Evolutionary conservation across 1,140 invertebrate genomes (phyloP), one percentile per base, ranked within the genome.

Genomic region (Solen grandis): DNA sequence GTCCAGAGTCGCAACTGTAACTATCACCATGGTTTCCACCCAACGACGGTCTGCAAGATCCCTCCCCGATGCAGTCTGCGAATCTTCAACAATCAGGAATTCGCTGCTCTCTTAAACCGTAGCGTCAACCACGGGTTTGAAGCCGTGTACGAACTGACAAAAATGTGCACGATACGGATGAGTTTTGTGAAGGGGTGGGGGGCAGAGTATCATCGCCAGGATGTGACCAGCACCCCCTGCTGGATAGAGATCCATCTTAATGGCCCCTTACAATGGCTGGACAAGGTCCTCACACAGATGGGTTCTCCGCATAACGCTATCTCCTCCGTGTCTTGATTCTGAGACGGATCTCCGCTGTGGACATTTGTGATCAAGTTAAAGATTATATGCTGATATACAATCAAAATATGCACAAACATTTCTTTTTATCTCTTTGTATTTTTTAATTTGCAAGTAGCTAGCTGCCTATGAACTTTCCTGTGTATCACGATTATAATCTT

Each of bases 1-100:
- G 97, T 99, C 14, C 97, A 99, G 93, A 98, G 97, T 60, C 94
- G 97, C 50, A 99, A 99, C 90, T 99, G 97, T 91, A 99, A 99
- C 93, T 97, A 97, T 91, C 97, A 98, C 85, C 96, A 97, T 84
- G 92, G 92, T 60, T 99, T 99, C 93, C 97, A 99, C 93, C 97
- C 97, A 16, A 97, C 96, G 27, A 99, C 98, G 1, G 98, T 99
- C 0, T 99, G 97, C 90, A 99, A 94, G 77, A 91, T 91, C 57
- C 90, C 90, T 36, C 89, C 88, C 35, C 96, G 96, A 25, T 99
- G 97, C 91, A 98, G 97, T 14, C 92, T 99, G 35, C 98, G 99
- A 93, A 99, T 99, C 87, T 99, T 99, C 93, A 99, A 99, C 88
- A 99, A 99, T 93, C 95, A 98, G 84, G 97, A 99, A 93, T 99